Percentiles rank a stretch among this genome's conserved stretches.
Conservation (phyloP, 2,888 invertebrate genomes). For the Cheilosia grossa region DNA sequence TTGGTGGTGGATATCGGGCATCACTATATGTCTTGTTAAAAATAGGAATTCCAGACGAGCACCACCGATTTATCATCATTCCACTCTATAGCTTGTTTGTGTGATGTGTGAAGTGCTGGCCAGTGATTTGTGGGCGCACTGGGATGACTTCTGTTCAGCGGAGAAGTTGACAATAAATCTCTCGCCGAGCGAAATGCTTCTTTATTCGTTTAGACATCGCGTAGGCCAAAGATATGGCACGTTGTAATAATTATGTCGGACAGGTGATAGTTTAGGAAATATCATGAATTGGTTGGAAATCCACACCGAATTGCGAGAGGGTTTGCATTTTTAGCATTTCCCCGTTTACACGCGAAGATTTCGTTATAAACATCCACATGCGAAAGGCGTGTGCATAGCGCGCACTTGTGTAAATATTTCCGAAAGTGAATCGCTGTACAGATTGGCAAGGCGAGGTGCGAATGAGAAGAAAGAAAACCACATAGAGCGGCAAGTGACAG, state of each 20-base stretch:
- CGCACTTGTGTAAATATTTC: constrained; percentile 57
- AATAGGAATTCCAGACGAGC: constrained; percentile 9
- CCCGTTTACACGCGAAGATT: not conserved
- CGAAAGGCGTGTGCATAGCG: constrained; percentile 18
- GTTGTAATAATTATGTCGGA: constrained; percentile 3
- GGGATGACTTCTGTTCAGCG: constrained; percentile 3
- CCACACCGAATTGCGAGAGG: constrained; percentile 9
- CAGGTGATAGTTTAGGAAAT: constrained; percentile 18
- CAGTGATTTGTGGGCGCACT: constrained; percentile 63
- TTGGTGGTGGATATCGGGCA: constrained; percentile 22
- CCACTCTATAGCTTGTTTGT: not conserved
- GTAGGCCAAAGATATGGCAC: constrained; percentile 5
- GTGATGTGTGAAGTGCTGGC: constrained; percentile 46
- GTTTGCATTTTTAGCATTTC: not conserved
- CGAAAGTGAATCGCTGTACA: constrained; percentile 54
- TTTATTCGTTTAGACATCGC: constrained; percentile 3
- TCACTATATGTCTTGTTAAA: constrained; percentile 20
- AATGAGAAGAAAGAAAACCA: constrained; percentile 20
- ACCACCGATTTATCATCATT: constrained; percentile 61
- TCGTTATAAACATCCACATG: constrained; percentile 26
- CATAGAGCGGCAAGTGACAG: constrained; percentile 53
- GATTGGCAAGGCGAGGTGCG: constrained; percentile 15
- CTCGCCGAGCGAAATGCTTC: not conserved
- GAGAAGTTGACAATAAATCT: constrained; percentile 37
- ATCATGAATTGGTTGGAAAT: constrained; percentile 6